Conservation (phyloP, 2,113 vertebrate species). For the Sterrhoptilus dennistouni region DNA sequence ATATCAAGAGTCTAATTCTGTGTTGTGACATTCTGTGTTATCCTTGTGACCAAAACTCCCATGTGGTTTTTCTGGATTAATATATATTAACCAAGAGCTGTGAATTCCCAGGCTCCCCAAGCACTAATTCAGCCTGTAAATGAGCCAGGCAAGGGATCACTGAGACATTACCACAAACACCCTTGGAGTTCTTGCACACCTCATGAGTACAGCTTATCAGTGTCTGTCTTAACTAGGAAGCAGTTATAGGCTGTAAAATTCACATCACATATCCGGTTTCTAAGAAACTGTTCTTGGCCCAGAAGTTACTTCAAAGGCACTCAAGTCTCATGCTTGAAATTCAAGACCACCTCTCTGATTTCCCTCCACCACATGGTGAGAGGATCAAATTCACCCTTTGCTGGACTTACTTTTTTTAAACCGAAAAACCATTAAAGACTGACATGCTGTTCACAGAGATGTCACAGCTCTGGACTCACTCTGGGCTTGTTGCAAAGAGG, state of each 20-base stretch:
- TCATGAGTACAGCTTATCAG: constrained; percentile 10
- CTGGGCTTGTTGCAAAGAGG: not conserved
- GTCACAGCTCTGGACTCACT: not conserved
- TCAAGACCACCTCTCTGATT: constrained; percentile 36
- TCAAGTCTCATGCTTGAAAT: not conserved
- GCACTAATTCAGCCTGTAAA: not conserved
- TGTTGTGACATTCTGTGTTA: not conserved
- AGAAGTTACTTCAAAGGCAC: constrained; percentile 10
- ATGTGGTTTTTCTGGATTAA: not conserved
- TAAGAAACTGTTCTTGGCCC: constrained; percentile 46
- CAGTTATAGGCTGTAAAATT: constrained; percentile 36
- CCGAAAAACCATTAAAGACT: not conserved
- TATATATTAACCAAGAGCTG: not conserved
- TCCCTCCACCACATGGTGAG: not conserved
- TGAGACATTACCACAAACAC: not conserved
- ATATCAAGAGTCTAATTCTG: not conserved
- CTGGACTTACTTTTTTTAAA: not conserved
- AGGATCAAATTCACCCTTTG: not conserved
- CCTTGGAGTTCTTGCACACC: constrained; percentile 13
- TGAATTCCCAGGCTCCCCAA: not conserved
- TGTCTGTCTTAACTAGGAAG: constrained; percentile 15
- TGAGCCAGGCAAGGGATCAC: not conserved
- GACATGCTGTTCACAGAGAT: not conserved
- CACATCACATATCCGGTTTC: constrained; percentile 16
- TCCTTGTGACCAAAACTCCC: not conserved